These are phyloP conservation scores for Geotrupes spiniger DNA, from an alignment of 2,888 invertebrate genomes.

Conservation along the genomic window DNA sequence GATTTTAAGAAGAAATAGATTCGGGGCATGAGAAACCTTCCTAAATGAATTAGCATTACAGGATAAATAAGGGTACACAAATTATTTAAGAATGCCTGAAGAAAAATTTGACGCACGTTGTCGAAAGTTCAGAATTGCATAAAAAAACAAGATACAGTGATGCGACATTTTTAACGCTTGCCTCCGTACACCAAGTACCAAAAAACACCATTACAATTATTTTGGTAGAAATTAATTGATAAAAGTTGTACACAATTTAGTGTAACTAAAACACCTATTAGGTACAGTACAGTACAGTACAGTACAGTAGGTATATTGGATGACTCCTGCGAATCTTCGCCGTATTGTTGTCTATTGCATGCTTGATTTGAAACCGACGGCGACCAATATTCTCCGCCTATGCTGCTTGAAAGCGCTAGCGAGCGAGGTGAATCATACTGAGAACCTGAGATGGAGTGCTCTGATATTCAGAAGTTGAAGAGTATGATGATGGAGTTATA, in stretches of 20 bases:
- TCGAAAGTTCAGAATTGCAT: no score
- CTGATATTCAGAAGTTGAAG: slow-evolving; percentile 4
- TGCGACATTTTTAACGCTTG: no score
- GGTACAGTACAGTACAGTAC: no score
- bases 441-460: slow-evolving; percentile 8
- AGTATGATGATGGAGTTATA: neutral
- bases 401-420: slow-evolving; percentile 8
- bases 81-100: no score
- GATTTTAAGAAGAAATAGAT: slow-evolving; percentile 30
- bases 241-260: no score
- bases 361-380: slow-evolving; percentile 10
- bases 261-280: slow-evolving; percentile 6
- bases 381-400: slow-evolving; percentile 10
- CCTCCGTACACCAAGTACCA: no score
- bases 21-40: slow-evolving; percentile 30
- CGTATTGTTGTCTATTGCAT: slow-evolving; percentile 5
- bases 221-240: no score
- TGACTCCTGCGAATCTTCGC: slow-evolving; percentile 11
- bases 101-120: no score
- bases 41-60: slow-evolving; percentile 31
- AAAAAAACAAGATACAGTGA: no score
- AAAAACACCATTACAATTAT: no score
- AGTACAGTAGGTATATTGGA: slow-evolving; percentile 9
- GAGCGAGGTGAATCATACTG: slow-evolving; percentile 6
- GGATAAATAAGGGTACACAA: no score